These are phyloP conservation scores for Bombus confusus DNA, from an alignment of 1,140 invertebrate species.

Conservation along the genomic window DNA sequence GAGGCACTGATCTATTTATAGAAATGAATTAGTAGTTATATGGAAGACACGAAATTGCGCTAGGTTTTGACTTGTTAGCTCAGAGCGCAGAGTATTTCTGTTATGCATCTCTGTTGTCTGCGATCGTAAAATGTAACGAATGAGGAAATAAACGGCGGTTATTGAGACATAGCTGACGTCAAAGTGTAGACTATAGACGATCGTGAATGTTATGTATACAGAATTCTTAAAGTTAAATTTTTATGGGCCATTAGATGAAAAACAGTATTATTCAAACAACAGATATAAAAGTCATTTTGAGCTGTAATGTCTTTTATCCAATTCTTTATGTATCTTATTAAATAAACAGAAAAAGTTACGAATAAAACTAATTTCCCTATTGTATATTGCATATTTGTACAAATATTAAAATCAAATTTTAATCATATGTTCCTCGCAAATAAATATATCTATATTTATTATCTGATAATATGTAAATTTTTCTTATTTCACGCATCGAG, in stretches of 20 bases:
- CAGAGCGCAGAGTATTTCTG: not conserved
- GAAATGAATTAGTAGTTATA: constrained; percentile 13
- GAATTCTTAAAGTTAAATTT: not conserved
- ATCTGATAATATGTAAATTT: no score
- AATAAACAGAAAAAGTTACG: no score
- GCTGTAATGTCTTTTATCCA: no score
- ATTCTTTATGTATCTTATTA: no score
- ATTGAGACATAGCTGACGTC: constrained; percentile 5
- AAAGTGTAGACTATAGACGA: not conserved
- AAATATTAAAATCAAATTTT: not conserved
- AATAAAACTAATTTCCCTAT: no score
- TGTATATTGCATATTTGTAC: no score
- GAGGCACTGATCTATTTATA: constrained; percentile 8
- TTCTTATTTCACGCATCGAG: no score
- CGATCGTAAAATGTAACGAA: constrained; percentile 17
- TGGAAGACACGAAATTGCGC: constrained; percentile 5
- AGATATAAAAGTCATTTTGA: not conserved
- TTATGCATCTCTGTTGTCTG: not conserved
- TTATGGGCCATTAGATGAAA: not conserved
- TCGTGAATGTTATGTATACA: not conserved
- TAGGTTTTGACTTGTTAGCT: not conserved
- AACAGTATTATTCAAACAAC: not conserved
- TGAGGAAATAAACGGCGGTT: constrained; percentile 16
- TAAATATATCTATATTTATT: no score
- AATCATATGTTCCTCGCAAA: not conserved